These are phyloP conservation scores for Kryptopterus vitreolus DNA, from an alignment of 2,797 vertebrate genomes.

Conservation along the genomic window DNA sequence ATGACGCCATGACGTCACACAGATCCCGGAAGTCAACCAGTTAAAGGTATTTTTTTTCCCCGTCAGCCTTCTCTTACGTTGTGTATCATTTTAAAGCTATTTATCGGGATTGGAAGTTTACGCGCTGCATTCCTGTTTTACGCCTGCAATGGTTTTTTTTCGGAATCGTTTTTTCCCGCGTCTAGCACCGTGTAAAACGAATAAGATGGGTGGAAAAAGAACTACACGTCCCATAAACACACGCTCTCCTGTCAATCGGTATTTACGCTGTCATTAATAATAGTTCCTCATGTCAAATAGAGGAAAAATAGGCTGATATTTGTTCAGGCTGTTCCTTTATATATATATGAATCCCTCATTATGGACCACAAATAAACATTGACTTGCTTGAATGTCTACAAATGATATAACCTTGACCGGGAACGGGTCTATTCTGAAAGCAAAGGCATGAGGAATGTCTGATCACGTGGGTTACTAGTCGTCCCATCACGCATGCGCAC, in stretches of 20 bases:
- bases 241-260: background rate
- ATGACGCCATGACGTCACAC: background rate
- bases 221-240: constrained; percentile 24
- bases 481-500: background rate
- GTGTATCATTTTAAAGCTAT: background rate
- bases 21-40: background rate
- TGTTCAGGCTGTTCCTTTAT: background rate
- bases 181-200: constrained; percentile 47
- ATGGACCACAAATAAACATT: background rate
- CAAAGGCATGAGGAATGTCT: background rate
- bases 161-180: constrained; percentile 73
- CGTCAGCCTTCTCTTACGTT: background rate
- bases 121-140: background rate
- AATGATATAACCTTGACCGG: background rate
- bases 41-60: background rate
- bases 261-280: too few species aligned
- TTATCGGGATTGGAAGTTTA: constrained; percentile 39
- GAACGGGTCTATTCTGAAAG: too few species aligned
- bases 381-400: background rate
- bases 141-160: constrained; percentile 59
- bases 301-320: background rate
- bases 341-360: background rate
- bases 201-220: too few species aligned
- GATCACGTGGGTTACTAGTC: background rate
- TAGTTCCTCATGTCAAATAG: too few species aligned